Conservation (phyloP, 2,888 invertebrate species). For the Yponomeuta cagnagella region DNA sequence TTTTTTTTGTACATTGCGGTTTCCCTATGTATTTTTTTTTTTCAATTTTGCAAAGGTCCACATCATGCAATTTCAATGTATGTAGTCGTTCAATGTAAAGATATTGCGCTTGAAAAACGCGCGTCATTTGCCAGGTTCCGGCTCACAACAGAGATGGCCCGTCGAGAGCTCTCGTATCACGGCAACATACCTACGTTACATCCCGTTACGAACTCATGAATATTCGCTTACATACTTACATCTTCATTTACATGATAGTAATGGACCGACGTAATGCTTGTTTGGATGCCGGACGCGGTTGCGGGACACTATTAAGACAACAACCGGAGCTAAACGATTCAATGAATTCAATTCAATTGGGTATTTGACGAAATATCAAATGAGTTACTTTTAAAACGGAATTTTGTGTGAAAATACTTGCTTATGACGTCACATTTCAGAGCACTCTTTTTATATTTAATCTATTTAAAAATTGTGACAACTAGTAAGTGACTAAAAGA, state of each 20-base stretch:
- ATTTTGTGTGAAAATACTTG: no score
- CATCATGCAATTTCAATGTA: not conserved
- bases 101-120: not conserved
- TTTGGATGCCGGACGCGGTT: not conserved
- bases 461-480: no score
- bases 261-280: conserved; percentile 34
- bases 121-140: not conserved
- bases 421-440: no score
- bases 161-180: conserved; percentile 15
- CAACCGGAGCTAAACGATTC: not conserved
- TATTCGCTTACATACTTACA: conserved; percentile 48
- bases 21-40: no score
- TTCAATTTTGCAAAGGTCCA: no score
- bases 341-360: no score
- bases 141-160: not conserved
- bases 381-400: no score
- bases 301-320: not conserved
- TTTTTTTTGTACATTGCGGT: not conserved
- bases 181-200: conserved; percentile 26
- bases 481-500: no score
- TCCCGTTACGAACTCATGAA: conserved; percentile 47
- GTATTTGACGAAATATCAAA: no score
- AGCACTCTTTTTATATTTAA: no score
- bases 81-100: no score
- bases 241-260: conserved; percentile 54